A percentile compares a stretch with the other conserved stretches of the same genome.
These are phyloP conservation scores for Nyctibius grandis DNA, from an alignment of 2,797 vertebrate genomes.

Conservation along the genomic window DNA sequence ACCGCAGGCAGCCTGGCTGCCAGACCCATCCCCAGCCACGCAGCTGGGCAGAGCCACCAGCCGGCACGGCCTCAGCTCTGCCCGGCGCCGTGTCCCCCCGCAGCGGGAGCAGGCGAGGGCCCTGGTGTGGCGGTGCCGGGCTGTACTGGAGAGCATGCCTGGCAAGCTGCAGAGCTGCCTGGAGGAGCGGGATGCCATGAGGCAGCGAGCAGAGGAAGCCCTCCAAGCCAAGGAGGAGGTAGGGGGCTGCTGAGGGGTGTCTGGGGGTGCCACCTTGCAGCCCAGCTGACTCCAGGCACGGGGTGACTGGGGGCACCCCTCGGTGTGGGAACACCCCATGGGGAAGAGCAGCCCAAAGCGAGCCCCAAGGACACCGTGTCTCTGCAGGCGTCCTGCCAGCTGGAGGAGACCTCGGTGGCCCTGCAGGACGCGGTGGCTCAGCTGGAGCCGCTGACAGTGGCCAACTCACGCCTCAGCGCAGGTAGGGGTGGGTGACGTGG, in stretches of 20 bases:
- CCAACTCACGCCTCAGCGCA: conserved; percentile 54
- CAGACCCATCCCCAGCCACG: neutral
- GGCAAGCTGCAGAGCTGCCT: conserved; percentile 74
- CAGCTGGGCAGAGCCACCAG: neutral
- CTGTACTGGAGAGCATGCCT: conserved; percentile 64
- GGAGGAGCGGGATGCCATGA: conserved; percentile 75
- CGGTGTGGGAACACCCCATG: neutral
- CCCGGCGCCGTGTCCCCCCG: neutral
- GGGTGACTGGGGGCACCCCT: neutral
- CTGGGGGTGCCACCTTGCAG: too few species aligned
- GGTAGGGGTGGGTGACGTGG: neutral
- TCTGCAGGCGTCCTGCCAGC: conserved; percentile 49
- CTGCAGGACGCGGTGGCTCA: conserved; percentile 1
- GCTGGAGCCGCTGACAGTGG: conserved; percentile 51
- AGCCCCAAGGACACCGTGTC: fast-evolving
- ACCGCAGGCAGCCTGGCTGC: fast-evolving
- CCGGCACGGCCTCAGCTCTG: neutral
- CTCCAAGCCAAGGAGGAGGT: conserved; percentile 41
- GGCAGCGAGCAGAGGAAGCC: conserved; percentile 71
- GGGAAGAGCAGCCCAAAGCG: neutral
- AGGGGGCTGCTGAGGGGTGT: neutral
- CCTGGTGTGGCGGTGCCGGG: conserved; percentile 71
- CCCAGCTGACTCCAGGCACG: fast-evolving
- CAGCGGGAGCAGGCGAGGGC: conserved; percentile 73
- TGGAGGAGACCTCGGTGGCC: conserved; percentile 38